Evolutionary conservation across 2,888 invertebrate genomes (phyloP), one percentile per base, ranked within the genome.

Genomic region (Glaucopsyche alexis): DNA sequence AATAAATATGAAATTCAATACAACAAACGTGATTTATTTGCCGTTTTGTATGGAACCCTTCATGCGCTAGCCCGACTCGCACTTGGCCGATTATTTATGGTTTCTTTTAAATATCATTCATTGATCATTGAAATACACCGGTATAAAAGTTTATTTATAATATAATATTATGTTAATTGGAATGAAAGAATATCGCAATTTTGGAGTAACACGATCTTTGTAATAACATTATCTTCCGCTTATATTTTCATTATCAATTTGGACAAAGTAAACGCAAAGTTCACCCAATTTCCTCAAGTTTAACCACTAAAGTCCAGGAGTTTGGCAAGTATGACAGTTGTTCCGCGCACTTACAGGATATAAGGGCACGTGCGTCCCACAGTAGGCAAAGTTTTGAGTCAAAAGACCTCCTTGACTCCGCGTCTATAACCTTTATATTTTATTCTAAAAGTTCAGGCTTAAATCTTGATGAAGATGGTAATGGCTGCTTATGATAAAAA

Each of bases 321-420:
- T 60, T 60, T 13, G 29, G 60, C 60, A 60, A 60, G 60, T 60
- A 60, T 29, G 60, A 29, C 29, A 60, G 60, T 60, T 60, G 29
- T 60, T 29, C 29, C 29, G 13, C 29, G 29, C 16, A 38, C 55
- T 55, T 38, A 7, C 29, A 13, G 0, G 1, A 29, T 60, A 29
- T 29, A 60, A 60, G 55, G 60, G 29, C 29, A 60, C 29, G 19
- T 19, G 6, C 55, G 60, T 60, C 60, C 60, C 60, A 38, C 14
- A 38, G 60, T 29, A 13, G 13, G 6, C 13, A 14, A 60, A 60
- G 19, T 60, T 55, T 19, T n/a, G n/a, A 11, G 29, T 8, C 60
- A 29, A 29, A 60, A 60, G 29, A 60, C 13, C 60, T 60, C 60
- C n/a, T n/a, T n/a, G 13, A 7, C 60, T 60, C 60, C 29, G 19